These are phyloP conservation scores for Sebastes umbrosus DNA, from an alignment of 2,797 vertebrate genomes.

Conservation along the genomic window DNA sequence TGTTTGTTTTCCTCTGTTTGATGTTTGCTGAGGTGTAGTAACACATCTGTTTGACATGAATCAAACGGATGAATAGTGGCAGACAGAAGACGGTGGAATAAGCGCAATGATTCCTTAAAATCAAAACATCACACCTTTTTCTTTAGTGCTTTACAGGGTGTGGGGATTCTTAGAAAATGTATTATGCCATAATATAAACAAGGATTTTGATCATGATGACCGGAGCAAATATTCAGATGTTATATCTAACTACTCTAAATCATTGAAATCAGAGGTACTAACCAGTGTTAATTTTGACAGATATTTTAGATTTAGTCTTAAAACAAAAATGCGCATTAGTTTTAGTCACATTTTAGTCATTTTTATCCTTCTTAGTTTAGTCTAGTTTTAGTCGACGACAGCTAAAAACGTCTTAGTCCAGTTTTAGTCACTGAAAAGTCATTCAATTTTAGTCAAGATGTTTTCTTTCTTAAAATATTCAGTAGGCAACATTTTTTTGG, in stretches of 20 bases:
- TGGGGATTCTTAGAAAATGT: background rate
- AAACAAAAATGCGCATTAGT: background rate
- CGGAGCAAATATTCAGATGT: background rate
- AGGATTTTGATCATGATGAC: background rate
- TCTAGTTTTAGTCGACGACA: too few species aligned
- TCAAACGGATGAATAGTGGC: slow-evolving; percentile 13
- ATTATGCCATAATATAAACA: background rate
- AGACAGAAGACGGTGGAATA: slow-evolving; percentile 17
- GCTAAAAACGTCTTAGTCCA: too few species aligned
- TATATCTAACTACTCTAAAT: background rate
- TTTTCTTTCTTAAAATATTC: too few species aligned
- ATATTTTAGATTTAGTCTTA: background rate
- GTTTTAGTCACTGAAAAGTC: too few species aligned
- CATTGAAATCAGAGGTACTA: background rate
- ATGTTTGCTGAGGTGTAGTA: slow-evolving; percentile 46
- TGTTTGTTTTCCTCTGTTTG: slow-evolving; percentile 57
- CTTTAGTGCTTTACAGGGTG: background rate
- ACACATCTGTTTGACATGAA: slow-evolving; percentile 49
- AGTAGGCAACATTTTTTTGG: too few species aligned
- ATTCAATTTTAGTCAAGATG: too few species aligned
- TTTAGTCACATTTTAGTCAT: background rate
- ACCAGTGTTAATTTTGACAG: background rate
- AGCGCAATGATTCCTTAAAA: slow-evolving; percentile 6
- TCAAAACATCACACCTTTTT: background rate
- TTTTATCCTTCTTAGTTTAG: too few species aligned